phyloP scores from a whole-genome alignment of 53 echinoderm and acorn worm genomes.

The Mesocentrotus franciscanus region DNA sequence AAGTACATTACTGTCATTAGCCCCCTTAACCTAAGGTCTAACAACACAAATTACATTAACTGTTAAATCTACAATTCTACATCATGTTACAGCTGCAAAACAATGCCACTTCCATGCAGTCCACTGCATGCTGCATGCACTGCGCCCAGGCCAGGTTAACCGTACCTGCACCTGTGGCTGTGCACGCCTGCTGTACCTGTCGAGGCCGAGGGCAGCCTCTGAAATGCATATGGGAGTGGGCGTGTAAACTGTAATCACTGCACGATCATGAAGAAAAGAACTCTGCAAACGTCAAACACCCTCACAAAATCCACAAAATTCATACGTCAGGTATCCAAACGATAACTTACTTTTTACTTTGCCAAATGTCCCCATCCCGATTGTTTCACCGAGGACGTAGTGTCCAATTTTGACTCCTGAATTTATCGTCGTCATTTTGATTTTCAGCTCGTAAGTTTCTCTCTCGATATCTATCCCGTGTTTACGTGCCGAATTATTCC shows the following conservation, averaged over 20 bases:
- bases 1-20: no score
- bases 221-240: not conserved
- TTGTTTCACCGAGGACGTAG: constrained; percentile 94
- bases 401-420: constrained; percentile 98
- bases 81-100: no score
- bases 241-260: not conserved
- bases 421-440: constrained; percentile 68
- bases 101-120: no score
- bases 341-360: constrained; percentile 96
- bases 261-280: not conserved
- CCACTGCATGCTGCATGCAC: no score
- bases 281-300: not conserved
- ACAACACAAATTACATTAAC: no score
- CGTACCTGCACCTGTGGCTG: not conserved
- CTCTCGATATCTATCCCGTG: not conserved
- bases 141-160: not conserved
- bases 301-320: not conserved
- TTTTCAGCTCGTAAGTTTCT: not conserved
- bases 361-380: constrained; percentile 98
- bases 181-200: not conserved
- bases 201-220: not conserved
- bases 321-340: not conserved
- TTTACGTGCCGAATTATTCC: not conserved
- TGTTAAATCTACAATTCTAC: no score
- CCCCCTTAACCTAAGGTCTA: no score